Percentiles rank a stretch among this genome's conserved stretches.
Evolutionary conservation across 2,888 invertebrate genomes (phyloP).

Genomic region (Anaspis maculata): DNA sequence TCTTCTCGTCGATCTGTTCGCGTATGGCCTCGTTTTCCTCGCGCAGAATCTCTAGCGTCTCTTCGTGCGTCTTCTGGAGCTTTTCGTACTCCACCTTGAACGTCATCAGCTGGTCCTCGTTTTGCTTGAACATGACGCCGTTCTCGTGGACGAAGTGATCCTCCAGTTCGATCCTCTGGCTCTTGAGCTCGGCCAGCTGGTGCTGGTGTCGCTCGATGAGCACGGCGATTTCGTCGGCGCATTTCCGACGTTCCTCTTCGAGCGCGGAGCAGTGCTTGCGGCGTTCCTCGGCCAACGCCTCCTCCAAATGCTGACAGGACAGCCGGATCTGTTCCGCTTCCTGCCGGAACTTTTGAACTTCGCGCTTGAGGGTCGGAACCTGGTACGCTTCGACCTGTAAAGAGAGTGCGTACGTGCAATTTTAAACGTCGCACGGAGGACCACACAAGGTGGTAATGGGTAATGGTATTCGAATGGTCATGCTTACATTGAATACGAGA

Average conservation of each 20-base stretch:
- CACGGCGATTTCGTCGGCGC: constrained; percentile 30
- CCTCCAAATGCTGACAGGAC: constrained; percentile 40
- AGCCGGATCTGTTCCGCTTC: constrained; percentile 43
- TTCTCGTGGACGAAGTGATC: constrained; percentile 28
- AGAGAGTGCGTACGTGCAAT: no score
- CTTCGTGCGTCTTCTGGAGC: constrained; percentile 36
- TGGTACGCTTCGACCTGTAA: constrained; percentile 54
- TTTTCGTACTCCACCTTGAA: constrained; percentile 33
- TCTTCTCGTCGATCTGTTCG: constrained; percentile 38
- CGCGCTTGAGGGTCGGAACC: constrained; percentile 46
- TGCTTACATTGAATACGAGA: constrained; percentile 68
- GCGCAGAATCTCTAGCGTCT: constrained; percentile 36
- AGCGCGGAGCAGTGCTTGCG: constrained; percentile 33
- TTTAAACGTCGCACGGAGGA: no score
- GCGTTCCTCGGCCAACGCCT: constrained; percentile 39
- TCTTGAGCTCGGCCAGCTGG: constrained; percentile 32
- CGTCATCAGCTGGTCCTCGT: constrained; percentile 32
- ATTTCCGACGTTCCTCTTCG: constrained; percentile 35
- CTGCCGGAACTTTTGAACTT: constrained; percentile 43
- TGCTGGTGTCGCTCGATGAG: constrained; percentile 30
- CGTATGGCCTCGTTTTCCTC: constrained; percentile 40
- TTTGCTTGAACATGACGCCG: constrained; percentile 25
- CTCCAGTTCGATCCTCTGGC: constrained; percentile 32
- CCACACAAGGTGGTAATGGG: no score
- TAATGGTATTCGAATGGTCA: no score